Evolutionary conservation across 2,797 vertebrate species (phyloP), one percentile per base, ranked within the genome.

Genomic region (Enteromius mattozi): DNA sequence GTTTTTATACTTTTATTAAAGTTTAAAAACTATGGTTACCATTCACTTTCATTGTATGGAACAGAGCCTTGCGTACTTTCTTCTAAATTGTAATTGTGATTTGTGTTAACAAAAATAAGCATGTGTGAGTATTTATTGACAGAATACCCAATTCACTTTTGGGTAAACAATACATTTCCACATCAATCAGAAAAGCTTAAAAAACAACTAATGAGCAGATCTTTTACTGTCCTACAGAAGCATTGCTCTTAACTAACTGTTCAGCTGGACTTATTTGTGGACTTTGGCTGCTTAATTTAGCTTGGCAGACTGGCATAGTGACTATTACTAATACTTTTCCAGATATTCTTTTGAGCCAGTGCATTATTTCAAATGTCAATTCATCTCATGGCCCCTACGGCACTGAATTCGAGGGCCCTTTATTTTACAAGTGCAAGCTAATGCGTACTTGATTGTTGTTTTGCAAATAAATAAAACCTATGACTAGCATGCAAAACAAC

Each of bases 291-390:
- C 54, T 37, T 0, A 4, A 2, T 63, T 65, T 49, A 63, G 14
- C 17, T 21, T 75, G 80, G 42, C 80, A 61, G 40, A 45, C 54
- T 61, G 24, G 19, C 42, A 61, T 24, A 65, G 21, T 63, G 54
- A 49, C 56, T 24, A 65, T 35, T 47, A 33, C 27, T 81, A 81
- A 74, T 63, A 4, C 21, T 37, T 54, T 82, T 75, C 56, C 80
- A 75, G 56, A 49, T 74, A 74, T 35, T 47, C 2, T n/a, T 71
- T 37, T 13, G 17, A 47, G 54, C 80, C 69, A 66, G 42, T 24
- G 16, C 33, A 21, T 65, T 75, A 79, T 51, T 37, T 27, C 21
- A 68, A 19, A 19, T 33, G 40, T 16, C 42, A 49, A 4, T 35
- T 63, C 12, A 54, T 54, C 65, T 37, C 33, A 51, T 66, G 61